Conservation (phyloP, 2,888 invertebrate species). For the Drosophila yooni region DNA sequence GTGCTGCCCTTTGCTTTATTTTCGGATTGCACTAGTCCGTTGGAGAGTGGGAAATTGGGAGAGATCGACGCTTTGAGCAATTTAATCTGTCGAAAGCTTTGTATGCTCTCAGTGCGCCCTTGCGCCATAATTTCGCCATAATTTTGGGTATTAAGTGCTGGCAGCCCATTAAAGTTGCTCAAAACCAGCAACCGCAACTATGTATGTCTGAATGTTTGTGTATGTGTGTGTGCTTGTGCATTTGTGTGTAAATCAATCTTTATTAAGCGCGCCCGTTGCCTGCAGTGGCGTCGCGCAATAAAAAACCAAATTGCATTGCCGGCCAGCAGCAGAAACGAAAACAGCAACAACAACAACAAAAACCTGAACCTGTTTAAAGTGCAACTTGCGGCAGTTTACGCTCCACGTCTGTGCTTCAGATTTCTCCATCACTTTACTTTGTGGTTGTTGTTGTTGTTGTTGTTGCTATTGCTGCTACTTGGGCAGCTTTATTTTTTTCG, state of each 20-base stretch:
- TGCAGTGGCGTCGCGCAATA: slow-evolving; percentile 64
- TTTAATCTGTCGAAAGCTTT: slow-evolving; percentile 15
- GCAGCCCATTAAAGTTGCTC: slow-evolving; percentile 43
- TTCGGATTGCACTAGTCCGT: not conserved
- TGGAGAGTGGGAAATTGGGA: not conserved
- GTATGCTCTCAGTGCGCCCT: slow-evolving; percentile 27
- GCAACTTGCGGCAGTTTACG: slow-evolving; percentile 61
- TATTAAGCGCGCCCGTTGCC: slow-evolving; percentile 63
- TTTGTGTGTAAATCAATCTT: slow-evolving; percentile 76
- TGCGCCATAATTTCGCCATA: slow-evolving; percentile 49
- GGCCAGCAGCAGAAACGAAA: slow-evolving; percentile 34
- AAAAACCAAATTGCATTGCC: slow-evolving; percentile 64
- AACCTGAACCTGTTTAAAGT: slow-evolving; percentile 65
- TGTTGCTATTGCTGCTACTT: slow-evolving; percentile 16
- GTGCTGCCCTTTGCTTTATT: slow-evolving; percentile 5
- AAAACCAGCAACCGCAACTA: slow-evolving; percentile 23
- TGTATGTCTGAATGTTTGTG: slow-evolving; percentile 12
- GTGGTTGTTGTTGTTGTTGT: slow-evolving; percentile 23
- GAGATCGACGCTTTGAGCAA: slow-evolving; percentile 13
- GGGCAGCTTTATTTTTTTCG: slow-evolving; percentile 27
- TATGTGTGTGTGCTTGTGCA: slow-evolving; percentile 10
- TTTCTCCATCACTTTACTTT: slow-evolving; percentile 54
- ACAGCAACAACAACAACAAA: slow-evolving; percentile 29
- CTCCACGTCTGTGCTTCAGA: slow-evolving; percentile 53
- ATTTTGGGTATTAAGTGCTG: slow-evolving; percentile 50